Evolutionary conservation across 2,797 vertebrate genomes (phyloP).

Genomic region (Masticophis lateralis): DNA sequence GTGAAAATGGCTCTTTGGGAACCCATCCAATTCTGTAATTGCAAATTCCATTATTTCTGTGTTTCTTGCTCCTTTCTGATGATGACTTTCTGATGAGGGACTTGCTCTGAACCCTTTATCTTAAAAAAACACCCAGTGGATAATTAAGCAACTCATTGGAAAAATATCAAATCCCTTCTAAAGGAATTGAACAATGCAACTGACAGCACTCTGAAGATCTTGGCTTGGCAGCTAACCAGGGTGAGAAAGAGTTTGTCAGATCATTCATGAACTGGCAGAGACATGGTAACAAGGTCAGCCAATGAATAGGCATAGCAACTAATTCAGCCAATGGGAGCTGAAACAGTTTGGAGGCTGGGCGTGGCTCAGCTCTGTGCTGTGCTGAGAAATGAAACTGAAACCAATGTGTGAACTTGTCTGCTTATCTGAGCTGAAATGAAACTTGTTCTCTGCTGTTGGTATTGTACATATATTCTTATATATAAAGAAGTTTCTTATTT

Average conservation of each 20-base stretch:
- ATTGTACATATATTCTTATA: no score
- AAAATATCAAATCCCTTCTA: background rate
- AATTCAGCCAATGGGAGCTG: no score
- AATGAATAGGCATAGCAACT: no score
- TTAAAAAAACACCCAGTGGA: background rate
- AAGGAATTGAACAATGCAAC: background rate
- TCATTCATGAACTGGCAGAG: no score
- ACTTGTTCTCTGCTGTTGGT: no score
- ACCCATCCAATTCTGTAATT: background rate
- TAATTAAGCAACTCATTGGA: background rate
- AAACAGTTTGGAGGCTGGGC: no score
- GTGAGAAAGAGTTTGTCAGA: background rate
- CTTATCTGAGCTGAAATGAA: no score
- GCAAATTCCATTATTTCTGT: background rate
- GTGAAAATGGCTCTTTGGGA: background rate
- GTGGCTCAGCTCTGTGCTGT: no score
- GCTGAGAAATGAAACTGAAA: no score
- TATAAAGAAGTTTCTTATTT: no score
- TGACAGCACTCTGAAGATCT: background rate
- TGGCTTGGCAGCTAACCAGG: background rate
- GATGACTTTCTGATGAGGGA: background rate
- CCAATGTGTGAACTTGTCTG: no score
- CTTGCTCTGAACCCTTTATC: background rate
- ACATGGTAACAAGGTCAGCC: no score
- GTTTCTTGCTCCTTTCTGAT: background rate